phyloP scores from a whole-genome alignment of 2,113 vertebrate genomes.

The Pterocles orientalis region DNA sequence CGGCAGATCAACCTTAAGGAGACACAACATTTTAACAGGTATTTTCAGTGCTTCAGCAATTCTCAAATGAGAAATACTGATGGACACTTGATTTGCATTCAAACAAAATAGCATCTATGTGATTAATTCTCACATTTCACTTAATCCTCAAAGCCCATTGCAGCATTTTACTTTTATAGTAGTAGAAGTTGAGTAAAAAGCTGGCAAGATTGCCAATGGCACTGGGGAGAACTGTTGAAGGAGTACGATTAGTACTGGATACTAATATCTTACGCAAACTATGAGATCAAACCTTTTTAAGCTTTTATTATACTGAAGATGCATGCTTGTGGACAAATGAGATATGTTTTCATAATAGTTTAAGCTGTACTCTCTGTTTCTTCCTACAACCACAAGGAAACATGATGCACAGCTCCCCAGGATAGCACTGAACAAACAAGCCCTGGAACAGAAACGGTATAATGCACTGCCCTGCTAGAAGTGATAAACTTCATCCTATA shows the following conservation, averaged over 20 bases:
- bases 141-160: neutral
- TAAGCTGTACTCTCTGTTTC: neutral
- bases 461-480: neutral
- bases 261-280: neutral
- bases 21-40: neutral
- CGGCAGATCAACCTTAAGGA: neutral
- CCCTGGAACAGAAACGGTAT: neutral
- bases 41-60: neutral
- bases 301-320: neutral
- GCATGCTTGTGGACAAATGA: neutral
- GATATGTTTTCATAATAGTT: rapidly evolving
- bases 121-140: neutral
- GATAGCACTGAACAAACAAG: neutral
- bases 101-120: neutral
- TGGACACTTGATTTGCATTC: neutral
- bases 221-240: neutral
- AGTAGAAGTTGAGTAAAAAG: neutral
- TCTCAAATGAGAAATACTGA: neutral
- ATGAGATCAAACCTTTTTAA: neutral
- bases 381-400: neutral
- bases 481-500: neutral
- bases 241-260: neutral
- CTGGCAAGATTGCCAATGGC: neutral
- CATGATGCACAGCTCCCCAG: neutral
- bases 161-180: neutral